A percentile compares a stretch with the other conserved stretches of the same genome.
Conservation (phyloP, 30 jellyfish, hydroid and myxozoan genomes). For the Morbakka virulenta region DNA sequence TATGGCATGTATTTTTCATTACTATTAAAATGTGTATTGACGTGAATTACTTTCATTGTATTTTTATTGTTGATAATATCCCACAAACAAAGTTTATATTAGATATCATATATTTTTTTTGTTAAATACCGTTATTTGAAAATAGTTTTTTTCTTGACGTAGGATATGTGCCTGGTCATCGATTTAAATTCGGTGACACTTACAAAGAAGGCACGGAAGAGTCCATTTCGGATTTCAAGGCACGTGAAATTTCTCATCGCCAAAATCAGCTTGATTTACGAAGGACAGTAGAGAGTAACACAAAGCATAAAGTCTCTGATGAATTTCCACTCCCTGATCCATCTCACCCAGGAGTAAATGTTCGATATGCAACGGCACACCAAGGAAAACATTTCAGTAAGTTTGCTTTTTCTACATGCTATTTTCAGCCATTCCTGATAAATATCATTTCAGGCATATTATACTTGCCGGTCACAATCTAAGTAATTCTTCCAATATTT, state of each 20-base stretch:
- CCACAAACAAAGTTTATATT: too few species aligned
- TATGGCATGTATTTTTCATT: too few species aligned
- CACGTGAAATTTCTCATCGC: slow-evolving; percentile 17
- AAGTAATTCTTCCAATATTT: too few species aligned
- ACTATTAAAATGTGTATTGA: too few species aligned
- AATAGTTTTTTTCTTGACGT: neutral
- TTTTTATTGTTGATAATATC: too few species aligned
- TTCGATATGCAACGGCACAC: slow-evolving; percentile 79
- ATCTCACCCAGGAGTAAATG: slow-evolving; percentile 83
- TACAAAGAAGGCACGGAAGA: slow-evolving; percentile 86
- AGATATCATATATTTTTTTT: too few species aligned
- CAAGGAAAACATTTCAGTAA: slow-evolving; percentile 63
- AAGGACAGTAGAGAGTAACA: slow-evolving; percentile 28
- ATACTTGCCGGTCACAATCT: too few species aligned
- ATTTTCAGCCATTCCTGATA: too few species aligned
- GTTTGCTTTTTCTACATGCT: too few species aligned
- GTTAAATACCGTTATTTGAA: too few species aligned
- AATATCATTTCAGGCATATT: too few species aligned
- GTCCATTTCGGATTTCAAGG: slow-evolving; percentile 71
- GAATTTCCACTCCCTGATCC: slow-evolving; percentile 76
- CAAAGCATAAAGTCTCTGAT: slow-evolving; percentile 36
- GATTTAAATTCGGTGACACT: slow-evolving; percentile 74
- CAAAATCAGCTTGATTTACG: slow-evolving; percentile 30
- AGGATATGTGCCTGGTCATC: slow-evolving; percentile 94
- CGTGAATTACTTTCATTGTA: too few species aligned